Base-by-base conservation (phyloP, 2,888 invertebrate genomes). In the Heliconius charithonia region DNA sequence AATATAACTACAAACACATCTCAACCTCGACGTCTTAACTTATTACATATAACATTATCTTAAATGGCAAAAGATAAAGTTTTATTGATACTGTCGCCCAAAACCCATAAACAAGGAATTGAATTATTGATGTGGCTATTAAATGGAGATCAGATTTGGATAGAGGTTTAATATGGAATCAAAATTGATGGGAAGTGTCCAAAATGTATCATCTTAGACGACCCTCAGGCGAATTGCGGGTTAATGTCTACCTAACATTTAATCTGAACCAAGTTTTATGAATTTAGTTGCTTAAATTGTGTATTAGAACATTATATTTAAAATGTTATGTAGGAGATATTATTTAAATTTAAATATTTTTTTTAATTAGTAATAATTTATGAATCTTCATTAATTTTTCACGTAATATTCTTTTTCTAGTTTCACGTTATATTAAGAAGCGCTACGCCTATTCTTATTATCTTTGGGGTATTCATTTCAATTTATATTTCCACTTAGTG, bases 91-190 rank as follows among this genome's bases (percentile, higher is more conserved):
- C 69, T 25, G 69, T 69, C 69, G 41, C 69, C 69, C 41, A 69
- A 69, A 69, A 19, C 25, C 41, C 69, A 69, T 69, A 69, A 69
- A 69, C 69, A 69, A 69, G 25, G 9, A 69, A 69, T 69, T 69
- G 69, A 69, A 45, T 69, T 41, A 69, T 69, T 69, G 69, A 69
- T 69, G 69, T 69, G 25, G 69, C 69, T 25, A 69, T 69, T 69
- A 69, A 69, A 41, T 25, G 69, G 69, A 69, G 41, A 41, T 69
- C 41, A 69, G 69, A 69, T 69, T 69, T 69, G 69, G 69, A 69
- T 69, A 69, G 41, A 69, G 69, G 41, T 69, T 69, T 69, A 69
- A 69, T 41, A 69, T 69, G 69, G 41, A 69, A 69, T 69, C 69
- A 69, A 69, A 69, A 69, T 69, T 69, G 41, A 69, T 69, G 69